phyloP scores from a whole-genome alignment of 2,888 invertebrate genomes.

The Globia sparganii region DNA sequence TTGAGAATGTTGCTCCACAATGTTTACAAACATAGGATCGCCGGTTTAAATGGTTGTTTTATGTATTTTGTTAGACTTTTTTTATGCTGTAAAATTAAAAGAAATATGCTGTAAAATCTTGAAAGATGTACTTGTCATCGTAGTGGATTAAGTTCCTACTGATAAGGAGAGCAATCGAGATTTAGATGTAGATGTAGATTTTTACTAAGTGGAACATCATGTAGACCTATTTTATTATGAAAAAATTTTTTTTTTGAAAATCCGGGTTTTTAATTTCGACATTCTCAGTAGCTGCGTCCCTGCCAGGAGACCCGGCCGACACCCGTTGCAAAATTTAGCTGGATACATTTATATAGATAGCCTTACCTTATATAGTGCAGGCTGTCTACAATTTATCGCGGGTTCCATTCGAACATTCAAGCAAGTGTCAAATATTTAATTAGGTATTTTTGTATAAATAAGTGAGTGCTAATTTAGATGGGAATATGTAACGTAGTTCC shows the following conservation, averaged over 20 bases:
- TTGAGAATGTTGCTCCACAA: slow-evolving; percentile 10
- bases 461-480: too few relatives aligned
- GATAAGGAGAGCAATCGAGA: not conserved
- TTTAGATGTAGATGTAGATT: not conserved
- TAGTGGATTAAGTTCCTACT: too few relatives aligned
- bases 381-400: too few relatives aligned
- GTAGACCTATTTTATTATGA: too few relatives aligned
- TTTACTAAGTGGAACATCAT: too few relatives aligned
- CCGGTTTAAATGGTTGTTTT: slow-evolving; percentile 19
- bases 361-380: too few relatives aligned
- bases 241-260: not conserved
- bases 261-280: not conserved
- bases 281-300: not conserved
- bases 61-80: not conserved
- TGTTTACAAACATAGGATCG: not conserved
- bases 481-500: too few relatives aligned
- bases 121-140: not conserved
- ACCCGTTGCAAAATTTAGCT: not conserved
- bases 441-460: too few relatives aligned
- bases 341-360: too few relatives aligned
- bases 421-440: too few relatives aligned
- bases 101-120: not conserved
- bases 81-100: slow-evolving; percentile 5
- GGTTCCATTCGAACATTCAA: too few relatives aligned
- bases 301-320: not conserved